Base-by-base conservation (phyloP, 2,888 invertebrate genomes). In the Hydriomena furcata region DNA sequence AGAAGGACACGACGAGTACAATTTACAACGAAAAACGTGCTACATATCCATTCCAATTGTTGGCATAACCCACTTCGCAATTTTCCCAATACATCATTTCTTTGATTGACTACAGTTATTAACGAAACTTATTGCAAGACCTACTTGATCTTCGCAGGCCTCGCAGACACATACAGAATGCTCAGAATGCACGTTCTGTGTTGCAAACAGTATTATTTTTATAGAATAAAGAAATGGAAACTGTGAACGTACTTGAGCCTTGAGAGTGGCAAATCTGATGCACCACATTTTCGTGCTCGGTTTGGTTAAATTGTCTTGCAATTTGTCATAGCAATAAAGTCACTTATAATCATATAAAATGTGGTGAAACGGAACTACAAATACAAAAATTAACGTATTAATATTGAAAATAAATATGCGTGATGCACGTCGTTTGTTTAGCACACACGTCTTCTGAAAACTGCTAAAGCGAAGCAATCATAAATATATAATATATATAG, bases 101-200 rank as follows among this genome's bases (percentile, higher is more conserved):
- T 37, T 37, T 13, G n/a, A 32, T n/a, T 32, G 4, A 17, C 31
- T 2, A 31, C n/a, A n/a, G 4, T 3, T 17, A 17, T 4, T 17
- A 17, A 2, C 17, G 2, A 17, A 4, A 17, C 4, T 17, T 17
- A 17, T 17, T n/a, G n/a, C n/a, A n/a, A n/a, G n/a, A n/a, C n/a
- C n/a, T n/a, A n/a, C n/a, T n/a, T n/a, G n/a, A n/a, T n/a, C n/a
- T n/a, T n/a, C n/a, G n/a, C n/a, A n/a, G n/a, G n/a, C n/a, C n/a
- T n/a, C n/a, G n/a, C n/a, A n/a, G n/a, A n/a, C n/a, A n/a, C n/a
- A n/a, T n/a, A n/a, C n/a, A n/a, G n/a, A n/a, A n/a, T n/a, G n/a
- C n/a, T n/a, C n/a, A n/a, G n/a, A n/a, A 23, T 25, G 24, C 42
- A 43, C 42, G 34, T 43, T 25, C 44, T 12, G 20, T 36, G 36